Percentiles rank a stretch among this genome's conserved stretches.
phyloP scores from a whole-genome alignment of 2,113 vertebrate genomes.

The Cariama cristata region DNA sequence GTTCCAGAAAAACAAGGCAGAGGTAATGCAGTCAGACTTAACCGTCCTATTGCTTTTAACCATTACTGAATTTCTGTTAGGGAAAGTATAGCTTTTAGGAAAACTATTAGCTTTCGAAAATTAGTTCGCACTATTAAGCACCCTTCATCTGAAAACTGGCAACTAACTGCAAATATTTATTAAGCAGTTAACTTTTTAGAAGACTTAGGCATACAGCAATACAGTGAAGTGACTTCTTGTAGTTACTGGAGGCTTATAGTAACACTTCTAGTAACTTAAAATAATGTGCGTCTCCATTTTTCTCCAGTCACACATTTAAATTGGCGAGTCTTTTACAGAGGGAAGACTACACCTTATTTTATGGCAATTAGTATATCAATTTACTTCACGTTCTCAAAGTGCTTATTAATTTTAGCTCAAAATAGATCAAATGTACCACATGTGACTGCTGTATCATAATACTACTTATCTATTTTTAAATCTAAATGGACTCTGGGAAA shows the following conservation, averaged over 20 bases:
- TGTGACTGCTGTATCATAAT: constrained; percentile 70
- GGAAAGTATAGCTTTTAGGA: background rate
- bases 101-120: background rate
- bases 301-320: background rate
- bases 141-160: background rate
- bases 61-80: background rate
- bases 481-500: constrained; percentile 68
- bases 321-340: background rate
- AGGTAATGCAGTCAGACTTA: constrained; percentile 29
- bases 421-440: constrained; percentile 62
- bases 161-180: background rate
- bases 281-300: background rate
- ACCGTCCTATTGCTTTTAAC: constrained; percentile 7
- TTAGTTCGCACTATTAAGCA: background rate
- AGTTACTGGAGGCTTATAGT: background rate
- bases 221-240: background rate
- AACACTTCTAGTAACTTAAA: background rate
- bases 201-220: background rate
- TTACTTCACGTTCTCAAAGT: constrained; percentile 60
- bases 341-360: constrained; percentile 52
- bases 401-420: constrained; percentile 71
- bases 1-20: constrained; percentile 49
- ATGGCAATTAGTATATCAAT: constrained; percentile 63
- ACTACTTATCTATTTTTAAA: constrained; percentile 68
- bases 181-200: background rate